phyloP scores from a whole-genome alignment of 2,113 vertebrate genomes.

The Onychostoma macrolepis region DNA sequence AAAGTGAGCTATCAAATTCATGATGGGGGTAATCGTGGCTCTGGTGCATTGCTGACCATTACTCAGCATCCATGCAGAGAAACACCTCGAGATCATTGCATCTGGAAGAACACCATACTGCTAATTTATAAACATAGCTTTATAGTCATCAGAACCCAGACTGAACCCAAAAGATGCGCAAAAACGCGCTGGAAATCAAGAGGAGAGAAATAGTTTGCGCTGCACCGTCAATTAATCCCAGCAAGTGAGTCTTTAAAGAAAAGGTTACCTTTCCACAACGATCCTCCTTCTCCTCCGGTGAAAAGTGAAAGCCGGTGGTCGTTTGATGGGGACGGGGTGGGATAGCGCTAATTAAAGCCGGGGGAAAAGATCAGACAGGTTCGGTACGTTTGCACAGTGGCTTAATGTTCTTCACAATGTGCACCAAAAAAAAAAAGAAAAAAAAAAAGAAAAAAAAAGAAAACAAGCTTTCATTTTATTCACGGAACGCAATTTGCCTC shows the following conservation, averaged over 20 bases:
- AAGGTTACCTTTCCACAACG: constrained; percentile 18
- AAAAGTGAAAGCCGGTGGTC: constrained; percentile 20
- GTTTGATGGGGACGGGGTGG: neutral
- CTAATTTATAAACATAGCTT: neutral
- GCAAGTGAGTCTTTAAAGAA: neutral
- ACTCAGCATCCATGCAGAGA: constrained; percentile 48
- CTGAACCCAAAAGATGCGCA: neutral
- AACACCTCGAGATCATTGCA: constrained; percentile 7
- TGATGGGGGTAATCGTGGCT: neutral
- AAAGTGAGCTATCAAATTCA: constrained; percentile 28
- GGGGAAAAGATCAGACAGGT: neutral
- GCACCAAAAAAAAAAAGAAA: neutral
- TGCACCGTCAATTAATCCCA: neutral
- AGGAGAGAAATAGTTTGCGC: constrained; percentile 1
- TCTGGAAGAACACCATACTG: neutral
- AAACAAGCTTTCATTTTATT: constrained; percentile 9
- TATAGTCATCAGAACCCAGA: neutral
- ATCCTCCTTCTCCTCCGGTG: neutral
- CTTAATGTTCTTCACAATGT: constrained; percentile 22
- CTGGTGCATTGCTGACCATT: constrained; percentile 54
- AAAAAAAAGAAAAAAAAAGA: too few species aligned
- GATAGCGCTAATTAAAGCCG: constrained; percentile 17
- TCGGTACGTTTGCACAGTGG: neutral
- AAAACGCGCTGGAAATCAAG: neutral
- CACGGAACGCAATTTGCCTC: neutral